A percentile compares a stretch with the other conserved stretches of the same genome.
phyloP scores from a whole-genome alignment of 2,888 invertebrate species.

The Smittia aterrima region DNA sequence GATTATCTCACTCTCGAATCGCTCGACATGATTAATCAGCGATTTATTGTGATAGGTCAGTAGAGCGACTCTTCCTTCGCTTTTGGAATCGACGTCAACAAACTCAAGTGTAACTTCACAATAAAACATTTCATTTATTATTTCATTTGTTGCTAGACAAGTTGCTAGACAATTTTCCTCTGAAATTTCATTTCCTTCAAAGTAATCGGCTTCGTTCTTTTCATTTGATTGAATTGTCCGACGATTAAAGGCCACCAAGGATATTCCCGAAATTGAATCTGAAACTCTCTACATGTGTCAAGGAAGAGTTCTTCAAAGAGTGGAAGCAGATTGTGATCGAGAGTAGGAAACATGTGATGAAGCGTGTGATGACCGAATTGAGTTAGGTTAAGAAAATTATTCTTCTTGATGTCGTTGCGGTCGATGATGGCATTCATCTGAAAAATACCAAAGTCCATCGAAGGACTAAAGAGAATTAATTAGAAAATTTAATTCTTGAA shows the following conservation, averaged over 20 bases:
- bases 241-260: conserved; percentile 60
- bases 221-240: conserved; percentile 60
- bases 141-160: background rate
- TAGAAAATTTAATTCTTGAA: background rate
- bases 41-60: background rate
- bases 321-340: conserved; percentile 71
- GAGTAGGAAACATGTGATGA: conserved; percentile 77
- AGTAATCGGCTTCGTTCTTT: conserved; percentile 46
- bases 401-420: conserved; percentile 65
- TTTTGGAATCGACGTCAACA: background rate
- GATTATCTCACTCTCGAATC: background rate
- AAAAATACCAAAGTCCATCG: conserved; percentile 72
- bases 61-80: background rate
- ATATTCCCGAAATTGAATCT: conserved; percentile 51
- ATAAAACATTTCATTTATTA: background rate
- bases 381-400: conserved; percentile 65
- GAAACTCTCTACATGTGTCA: conserved; percentile 51
- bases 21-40: background rate
- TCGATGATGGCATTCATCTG: conserved; percentile 74
- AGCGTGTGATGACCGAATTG: conserved; percentile 75
- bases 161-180: background rate
- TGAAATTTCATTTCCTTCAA: conserved; percentile 17
- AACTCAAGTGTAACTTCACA: background rate
- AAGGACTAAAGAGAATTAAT: background rate
- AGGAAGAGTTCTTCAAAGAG: conserved; percentile 61